Percentiles rank a stretch among this genome's conserved stretches.
phyloP scores from a whole-genome alignment of 2,113 vertebrate species.

The Lepus americanus region DNA sequence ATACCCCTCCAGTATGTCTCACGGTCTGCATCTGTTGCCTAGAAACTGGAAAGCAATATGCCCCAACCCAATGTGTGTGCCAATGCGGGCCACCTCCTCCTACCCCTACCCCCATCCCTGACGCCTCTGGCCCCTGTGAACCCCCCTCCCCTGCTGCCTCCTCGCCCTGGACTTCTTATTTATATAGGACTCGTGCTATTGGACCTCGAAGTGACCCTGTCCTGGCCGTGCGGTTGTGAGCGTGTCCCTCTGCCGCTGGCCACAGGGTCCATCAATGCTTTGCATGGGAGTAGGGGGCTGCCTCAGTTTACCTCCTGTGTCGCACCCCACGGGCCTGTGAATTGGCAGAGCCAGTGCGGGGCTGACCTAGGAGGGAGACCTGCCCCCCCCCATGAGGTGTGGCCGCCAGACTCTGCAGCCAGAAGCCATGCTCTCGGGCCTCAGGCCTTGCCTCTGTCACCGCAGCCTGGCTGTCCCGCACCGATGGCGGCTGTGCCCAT shows the following conservation, averaged over 20 bases:
- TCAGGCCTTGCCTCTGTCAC: not conserved
- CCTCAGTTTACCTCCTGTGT: not conserved
- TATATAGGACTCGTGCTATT: not conserved
- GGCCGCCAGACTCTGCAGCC: not conserved
- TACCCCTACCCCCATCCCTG: not conserved
- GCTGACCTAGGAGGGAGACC: not conserved
- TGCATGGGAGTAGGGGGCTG: not conserved
- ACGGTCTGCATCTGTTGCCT: conserved; percentile 6
- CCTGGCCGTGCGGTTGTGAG: not conserved
- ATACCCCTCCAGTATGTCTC: not conserved
- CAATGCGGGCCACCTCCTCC: not conserved
- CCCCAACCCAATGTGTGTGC: conserved; percentile 29
- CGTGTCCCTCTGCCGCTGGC: fast-evolving
- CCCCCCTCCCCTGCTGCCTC: too few relatives aligned
- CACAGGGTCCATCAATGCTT: fast-evolving
- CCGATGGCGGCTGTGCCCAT: not conserved
- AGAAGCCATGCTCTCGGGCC: not conserved
- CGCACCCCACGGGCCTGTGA: not conserved
- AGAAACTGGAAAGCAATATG: conserved; percentile 76
- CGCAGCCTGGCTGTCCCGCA: not conserved
- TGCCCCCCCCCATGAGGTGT: fast-evolving
- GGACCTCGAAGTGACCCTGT: not conserved
- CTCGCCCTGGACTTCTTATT: conserved; percentile 18
- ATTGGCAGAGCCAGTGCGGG: not conserved
- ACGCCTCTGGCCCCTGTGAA: not conserved